These are phyloP conservation scores for Cephus pygmeus DNA, from an alignment of 2,888 invertebrate genomes.

Conservation along the genomic window DNA sequence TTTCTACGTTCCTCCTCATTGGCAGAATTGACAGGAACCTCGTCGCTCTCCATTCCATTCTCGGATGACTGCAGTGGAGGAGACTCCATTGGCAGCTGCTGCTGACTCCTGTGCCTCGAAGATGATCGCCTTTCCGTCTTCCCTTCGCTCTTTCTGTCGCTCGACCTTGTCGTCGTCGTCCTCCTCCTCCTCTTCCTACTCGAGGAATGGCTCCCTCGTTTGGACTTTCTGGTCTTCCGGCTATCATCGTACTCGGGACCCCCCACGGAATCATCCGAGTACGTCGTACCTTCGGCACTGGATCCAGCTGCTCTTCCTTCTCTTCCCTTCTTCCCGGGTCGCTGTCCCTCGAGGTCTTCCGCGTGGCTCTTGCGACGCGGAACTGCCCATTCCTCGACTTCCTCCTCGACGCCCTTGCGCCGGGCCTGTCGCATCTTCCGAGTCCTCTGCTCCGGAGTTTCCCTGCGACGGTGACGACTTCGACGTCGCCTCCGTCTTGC, in stretches of 20 bases:
- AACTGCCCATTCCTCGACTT: neutral
- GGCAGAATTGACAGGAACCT: too few relatives aligned
- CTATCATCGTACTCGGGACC: neutral
- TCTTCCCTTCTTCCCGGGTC: constrained; percentile 23
- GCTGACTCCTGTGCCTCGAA: constrained; percentile 28
- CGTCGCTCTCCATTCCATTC: constrained; percentile 20
- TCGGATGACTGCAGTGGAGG: constrained; percentile 7
- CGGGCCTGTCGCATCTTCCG: constrained; percentile 16
- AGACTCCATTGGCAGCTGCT: constrained; percentile 20
- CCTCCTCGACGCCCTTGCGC: constrained; percentile 5
- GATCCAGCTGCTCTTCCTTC: constrained; percentile 13
- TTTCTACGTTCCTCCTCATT: too few relatives aligned
- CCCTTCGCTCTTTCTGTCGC: constrained; percentile 21
- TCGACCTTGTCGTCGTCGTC: too few relatives aligned
- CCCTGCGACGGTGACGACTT: neutral
- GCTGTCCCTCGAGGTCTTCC: constrained; percentile 20
- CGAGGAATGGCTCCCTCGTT: too few relatives aligned
- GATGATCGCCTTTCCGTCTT: constrained; percentile 26
- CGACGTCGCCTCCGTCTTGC: constrained; percentile 5
- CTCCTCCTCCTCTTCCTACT: too few relatives aligned
- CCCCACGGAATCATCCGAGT: constrained; percentile 1
- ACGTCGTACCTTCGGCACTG: constrained; percentile 22
- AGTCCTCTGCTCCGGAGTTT: constrained; percentile 9
- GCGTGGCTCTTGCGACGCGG: constrained; percentile 13
- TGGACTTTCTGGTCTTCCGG: neutral